Percentiles rank a stretch among this genome's conserved stretches.
phyloP scores from a whole-genome alignment of 2,888 invertebrate genomes.

The Nephrotoma guestfalica region DNA sequence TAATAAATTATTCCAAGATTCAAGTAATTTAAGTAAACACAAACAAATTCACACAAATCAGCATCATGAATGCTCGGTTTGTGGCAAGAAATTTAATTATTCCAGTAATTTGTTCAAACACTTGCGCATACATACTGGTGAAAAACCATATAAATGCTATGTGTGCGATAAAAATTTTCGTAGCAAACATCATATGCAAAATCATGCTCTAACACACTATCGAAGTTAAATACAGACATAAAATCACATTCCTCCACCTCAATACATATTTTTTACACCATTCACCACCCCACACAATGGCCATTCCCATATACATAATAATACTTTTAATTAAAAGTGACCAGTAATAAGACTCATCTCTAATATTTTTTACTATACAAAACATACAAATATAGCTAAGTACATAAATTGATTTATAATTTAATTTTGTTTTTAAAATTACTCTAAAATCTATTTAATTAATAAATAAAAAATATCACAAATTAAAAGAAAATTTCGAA shows the following conservation, averaged over 20 bases:
- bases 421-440: background rate
- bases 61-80: background rate
- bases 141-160: conserved; percentile 1
- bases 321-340: background rate
- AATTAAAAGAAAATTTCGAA: background rate
- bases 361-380: background rate
- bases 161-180: conserved; percentile 2
- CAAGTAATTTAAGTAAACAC: conserved; percentile 3
- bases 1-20: conserved; percentile 1
- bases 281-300: background rate
- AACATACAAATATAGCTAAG: background rate
- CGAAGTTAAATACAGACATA: background rate
- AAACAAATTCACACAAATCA: conserved; percentile 1
- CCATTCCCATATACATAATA: background rate
- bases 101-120: conserved; percentile 4
- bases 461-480: background rate
- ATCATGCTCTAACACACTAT: conserved; percentile 3
- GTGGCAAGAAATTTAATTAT: conserved; percentile 3
- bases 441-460: background rate
- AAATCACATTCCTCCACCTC: background rate
- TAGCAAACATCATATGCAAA: conserved; percentile 5
- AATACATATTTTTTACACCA: background rate
- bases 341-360: background rate
- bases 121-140: conserved; percentile 4
- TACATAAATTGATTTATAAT: background rate